Percentiles rank a stretch among this genome's conserved stretches.
These are phyloP conservation scores for Sylvia borin DNA, from an alignment of 2,797 vertebrate species.

Conservation along the genomic window DNA sequence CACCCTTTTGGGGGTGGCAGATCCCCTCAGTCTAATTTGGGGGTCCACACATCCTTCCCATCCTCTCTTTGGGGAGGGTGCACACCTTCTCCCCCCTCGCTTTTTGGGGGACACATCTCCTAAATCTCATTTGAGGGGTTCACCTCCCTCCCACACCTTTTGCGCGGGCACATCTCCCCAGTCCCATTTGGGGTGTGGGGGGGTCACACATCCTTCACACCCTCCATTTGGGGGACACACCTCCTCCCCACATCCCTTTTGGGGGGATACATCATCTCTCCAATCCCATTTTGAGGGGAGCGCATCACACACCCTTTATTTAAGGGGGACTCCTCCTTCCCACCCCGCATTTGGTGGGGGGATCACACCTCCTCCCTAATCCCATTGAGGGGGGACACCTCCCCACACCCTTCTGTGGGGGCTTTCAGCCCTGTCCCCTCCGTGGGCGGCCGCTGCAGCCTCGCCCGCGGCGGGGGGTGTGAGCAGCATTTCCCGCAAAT, in stretches of 20 bases:
- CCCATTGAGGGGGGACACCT: not conserved
- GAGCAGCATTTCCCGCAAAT: slow-evolving; percentile 52
- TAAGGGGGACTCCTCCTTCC: not conserved
- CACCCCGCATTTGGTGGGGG: not conserved
- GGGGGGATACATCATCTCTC: not conserved
- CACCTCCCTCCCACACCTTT: not conserved
- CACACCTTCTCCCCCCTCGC: not conserved
- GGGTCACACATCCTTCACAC: not conserved
- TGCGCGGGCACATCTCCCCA: not conserved
- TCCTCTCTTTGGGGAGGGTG: not conserved
- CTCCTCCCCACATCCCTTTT: not conserved
- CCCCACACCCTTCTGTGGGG: not conserved
- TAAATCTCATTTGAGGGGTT: not conserved
- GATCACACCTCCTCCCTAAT: not conserved
- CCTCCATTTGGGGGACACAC: not conserved
- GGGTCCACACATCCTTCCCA: not conserved
- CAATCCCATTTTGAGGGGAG: not conserved
- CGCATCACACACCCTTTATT: not conserved
- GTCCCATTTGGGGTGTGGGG: rapidly evolving
- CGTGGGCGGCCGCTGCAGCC: slow-evolving; percentile 7
- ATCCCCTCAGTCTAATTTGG: not conserved
- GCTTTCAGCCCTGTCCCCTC: not conserved
- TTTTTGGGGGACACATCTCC: not conserved
- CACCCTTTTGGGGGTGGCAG: not conserved
- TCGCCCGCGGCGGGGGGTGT: slow-evolving; percentile 9